Evolutionary conservation across 2,797 vertebrate species (phyloP).

Genomic region (Pteropus rufus): DNA sequence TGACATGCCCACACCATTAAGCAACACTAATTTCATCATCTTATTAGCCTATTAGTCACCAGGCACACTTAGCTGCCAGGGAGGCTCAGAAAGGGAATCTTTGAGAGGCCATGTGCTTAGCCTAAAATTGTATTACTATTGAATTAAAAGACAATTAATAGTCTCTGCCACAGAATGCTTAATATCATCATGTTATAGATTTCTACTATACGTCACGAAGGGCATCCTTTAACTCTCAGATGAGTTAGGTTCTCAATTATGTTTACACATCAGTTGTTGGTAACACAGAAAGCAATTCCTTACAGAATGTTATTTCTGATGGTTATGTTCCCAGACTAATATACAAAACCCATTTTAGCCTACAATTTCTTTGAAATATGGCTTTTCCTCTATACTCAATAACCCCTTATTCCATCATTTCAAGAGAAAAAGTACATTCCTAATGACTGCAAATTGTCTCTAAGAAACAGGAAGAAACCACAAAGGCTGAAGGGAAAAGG

Average conservation of each 20-base stretch:
- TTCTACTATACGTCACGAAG: not conserved
- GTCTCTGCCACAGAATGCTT: not conserved
- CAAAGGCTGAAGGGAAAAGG: not conserved
- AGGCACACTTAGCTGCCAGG: not conserved
- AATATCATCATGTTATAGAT: not conserved
- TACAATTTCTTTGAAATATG: constrained; percentile 2
- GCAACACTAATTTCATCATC: not conserved
- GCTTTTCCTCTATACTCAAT: not conserved
- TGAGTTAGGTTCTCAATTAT: not conserved
- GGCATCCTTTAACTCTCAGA: not conserved
- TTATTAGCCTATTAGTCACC: not conserved
- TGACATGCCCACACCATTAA: not conserved
- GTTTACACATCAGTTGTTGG: not conserved
- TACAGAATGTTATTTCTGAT: constrained; percentile 19
- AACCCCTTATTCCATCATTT: not conserved
- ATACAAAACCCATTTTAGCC: not conserved
- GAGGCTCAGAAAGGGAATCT: not conserved
- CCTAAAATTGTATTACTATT: not conserved
- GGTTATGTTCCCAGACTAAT: constrained; percentile 1
- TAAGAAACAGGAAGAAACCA: not conserved
- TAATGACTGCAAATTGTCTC: not conserved
- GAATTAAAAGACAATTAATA: not conserved
- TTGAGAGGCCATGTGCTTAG: not conserved
- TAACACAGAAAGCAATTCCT: not conserved
- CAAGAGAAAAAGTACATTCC: not conserved